A percentile compares a stretch with the other conserved stretches of the same genome.
Conservation (phyloP, 2,113 vertebrate genomes). For the Climacteris rufus region DNA sequence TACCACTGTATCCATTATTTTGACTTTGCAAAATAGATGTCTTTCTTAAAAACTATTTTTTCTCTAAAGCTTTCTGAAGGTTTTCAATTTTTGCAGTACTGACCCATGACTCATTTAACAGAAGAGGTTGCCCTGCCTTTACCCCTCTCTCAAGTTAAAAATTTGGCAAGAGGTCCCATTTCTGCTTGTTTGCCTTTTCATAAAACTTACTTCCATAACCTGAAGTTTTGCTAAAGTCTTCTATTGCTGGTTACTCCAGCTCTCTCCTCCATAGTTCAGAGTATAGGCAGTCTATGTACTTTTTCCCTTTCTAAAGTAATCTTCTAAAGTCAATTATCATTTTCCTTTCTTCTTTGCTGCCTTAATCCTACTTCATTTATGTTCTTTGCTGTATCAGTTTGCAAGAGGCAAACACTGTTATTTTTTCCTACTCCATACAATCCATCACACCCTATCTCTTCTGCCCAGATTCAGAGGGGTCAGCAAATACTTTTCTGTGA, state of each 20-base stretch:
- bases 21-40: neutral
- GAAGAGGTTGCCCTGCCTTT: neutral
- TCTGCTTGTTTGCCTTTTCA: neutral
- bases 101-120: neutral
- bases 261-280: neutral
- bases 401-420: neutral
- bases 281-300: neutral
- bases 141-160: neutral
- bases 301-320: neutral
- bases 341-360: neutral
- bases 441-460: slow-evolving; percentile 37
- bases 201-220: neutral
- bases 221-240: neutral
- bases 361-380: neutral
- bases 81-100: neutral
- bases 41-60: neutral
- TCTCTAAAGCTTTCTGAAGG: neutral
- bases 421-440: neutral
- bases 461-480: neutral
- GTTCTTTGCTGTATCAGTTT: neutral
- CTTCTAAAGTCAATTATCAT: neutral
- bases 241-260: neutral
- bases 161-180: neutral
- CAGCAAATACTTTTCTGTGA: slow-evolving; percentile 5
- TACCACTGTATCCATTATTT: neutral